These are phyloP conservation scores for Xenentodon cancila DNA, from an alignment of 2,797 vertebrate species.

Conservation along the genomic window DNA sequence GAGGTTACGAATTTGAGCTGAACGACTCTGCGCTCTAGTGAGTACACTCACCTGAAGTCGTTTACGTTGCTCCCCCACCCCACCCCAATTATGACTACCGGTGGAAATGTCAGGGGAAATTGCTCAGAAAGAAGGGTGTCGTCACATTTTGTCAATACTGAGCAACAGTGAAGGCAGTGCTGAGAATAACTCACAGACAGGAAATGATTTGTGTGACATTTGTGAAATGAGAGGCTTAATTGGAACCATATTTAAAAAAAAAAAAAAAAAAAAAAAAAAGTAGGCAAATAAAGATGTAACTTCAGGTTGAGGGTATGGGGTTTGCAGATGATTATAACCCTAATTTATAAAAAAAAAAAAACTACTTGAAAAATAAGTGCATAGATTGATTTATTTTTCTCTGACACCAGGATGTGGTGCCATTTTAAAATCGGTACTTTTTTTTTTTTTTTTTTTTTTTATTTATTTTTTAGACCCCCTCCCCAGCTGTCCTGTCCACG, in stretches of 20 bases:
- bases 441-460: background rate
- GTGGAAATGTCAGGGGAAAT: slow-evolving; percentile 55
- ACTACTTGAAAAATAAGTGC: no score
- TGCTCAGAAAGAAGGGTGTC: slow-evolving; percentile 12
- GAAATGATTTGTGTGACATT: slow-evolving; percentile 64
- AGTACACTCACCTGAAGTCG: slow-evolving; percentile 62
- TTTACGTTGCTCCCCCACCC: background rate
- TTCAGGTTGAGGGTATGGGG: no score
- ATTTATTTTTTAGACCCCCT: no score
- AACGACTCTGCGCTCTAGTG: slow-evolving; percentile 87
- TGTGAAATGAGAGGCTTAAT: slow-evolving; percentile 45
- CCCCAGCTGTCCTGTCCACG: slow-evolving; percentile 13
- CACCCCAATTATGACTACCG: slow-evolving; percentile 26
- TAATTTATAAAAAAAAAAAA: no score
- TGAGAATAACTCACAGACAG: slow-evolving; percentile 31
- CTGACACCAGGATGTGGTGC: no score
- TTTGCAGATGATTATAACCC: no score
- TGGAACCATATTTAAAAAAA: slow-evolving; percentile 37
- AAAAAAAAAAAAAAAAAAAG: slow-evolving; percentile 7
- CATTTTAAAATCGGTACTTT: no score
- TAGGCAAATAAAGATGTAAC: no score
- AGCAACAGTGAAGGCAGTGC: slow-evolving; percentile 10
- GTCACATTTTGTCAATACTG: slow-evolving; percentile 34
- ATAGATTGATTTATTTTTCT: no score
- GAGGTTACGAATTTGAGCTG: slow-evolving; percentile 81